Evolutionary conservation across 2,113 vertebrate genomes (phyloP), one percentile per base, ranked within the genome.

Genomic region (Procapra przewalskii): DNA sequence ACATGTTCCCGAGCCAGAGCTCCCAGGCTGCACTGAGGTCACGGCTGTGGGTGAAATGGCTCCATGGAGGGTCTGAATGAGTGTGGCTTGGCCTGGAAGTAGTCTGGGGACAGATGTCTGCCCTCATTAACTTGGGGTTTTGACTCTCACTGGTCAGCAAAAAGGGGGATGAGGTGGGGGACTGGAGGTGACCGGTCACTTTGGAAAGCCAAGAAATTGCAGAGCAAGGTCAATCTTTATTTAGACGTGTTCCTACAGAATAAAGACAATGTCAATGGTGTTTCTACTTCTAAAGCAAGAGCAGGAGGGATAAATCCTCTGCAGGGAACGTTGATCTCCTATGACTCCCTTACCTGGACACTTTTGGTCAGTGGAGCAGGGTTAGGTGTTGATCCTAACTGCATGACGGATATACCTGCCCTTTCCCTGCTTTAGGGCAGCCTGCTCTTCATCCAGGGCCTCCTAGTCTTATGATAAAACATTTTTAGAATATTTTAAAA

Each of bases 21-120:
- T 3, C 48, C 29, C 7, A 62, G 59, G 94, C 82, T 15, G 31
- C 33, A 48, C 43, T 50, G 93, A 89, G 96, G 92, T 85, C 95
- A 95, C 40, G 2, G 29, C 5, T 77, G 59, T 23, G 86, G 67
- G 67, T 67, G 89, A 79, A 36, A 77, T 54, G 45, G 10, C n/a
- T 50, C 52, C 8, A 8, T 25, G 7, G 60, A 67, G 82, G 52
- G 33, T 55, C 96, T 48, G 60, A 43, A 31, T 10, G 77, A n/a
- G 25, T 43, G 60, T 7, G 45, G 40, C 54, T 25, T 23, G 75
- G 59, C 83, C 79, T 54, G 67, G 88, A 50, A 62, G 83, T 36
- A 2, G 43, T 84, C 77, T 27, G 52, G 50, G 84, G 92, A 91
- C 86, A 75, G 87, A 55, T 2, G 1, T n/a, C 71, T 62, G 83